Conservation (phyloP, 2,888 invertebrate genomes). For the Sinohyriopsis cumingii region DNA sequence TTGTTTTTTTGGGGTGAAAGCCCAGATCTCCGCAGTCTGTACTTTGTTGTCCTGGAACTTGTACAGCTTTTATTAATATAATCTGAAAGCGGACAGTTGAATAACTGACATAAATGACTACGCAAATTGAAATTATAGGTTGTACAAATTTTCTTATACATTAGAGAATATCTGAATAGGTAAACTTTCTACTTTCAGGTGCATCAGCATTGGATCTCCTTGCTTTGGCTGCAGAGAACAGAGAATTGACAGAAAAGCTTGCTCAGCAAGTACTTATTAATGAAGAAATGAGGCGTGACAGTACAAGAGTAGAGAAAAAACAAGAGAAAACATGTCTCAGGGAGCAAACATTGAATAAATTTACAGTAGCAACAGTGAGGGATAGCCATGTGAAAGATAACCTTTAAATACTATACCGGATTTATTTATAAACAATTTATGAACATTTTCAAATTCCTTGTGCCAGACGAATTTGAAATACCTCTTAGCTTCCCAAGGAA, state of each 20-base stretch:
- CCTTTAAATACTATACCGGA: constrained; percentile 14
- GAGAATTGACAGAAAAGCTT: constrained; percentile 1
- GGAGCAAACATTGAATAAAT: neutral
- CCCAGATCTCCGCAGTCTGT: too few species aligned
- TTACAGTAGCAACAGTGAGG: constrained; percentile 2
- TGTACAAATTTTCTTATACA: neutral
- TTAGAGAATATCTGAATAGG: neutral
- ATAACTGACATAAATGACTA: too few species aligned
- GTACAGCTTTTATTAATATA: too few species aligned
- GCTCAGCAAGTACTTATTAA: constrained; percentile 2
- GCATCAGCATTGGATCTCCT: constrained; percentile 10
- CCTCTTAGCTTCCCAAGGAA: constrained; percentile 9
- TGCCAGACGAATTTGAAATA: constrained; percentile 5
- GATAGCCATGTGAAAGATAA: constrained; percentile 5
- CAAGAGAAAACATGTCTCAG: neutral
- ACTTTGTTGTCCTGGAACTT: neutral
- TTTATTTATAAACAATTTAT: constrained; percentile 15
- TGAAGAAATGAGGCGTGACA: neutral
- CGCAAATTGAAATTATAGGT: too few species aligned
- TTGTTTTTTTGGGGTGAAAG: too few species aligned
- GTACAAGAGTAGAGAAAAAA: neutral
- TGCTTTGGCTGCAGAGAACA: constrained; percentile 14
- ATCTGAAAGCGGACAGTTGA: neutral
- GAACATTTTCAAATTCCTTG: too few species aligned
- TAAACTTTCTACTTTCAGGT: constrained; percentile 10